Evolutionary conservation across 2,113 vertebrate genomes (phyloP).

Genomic region (Aspidoscelis tigris): DNA sequence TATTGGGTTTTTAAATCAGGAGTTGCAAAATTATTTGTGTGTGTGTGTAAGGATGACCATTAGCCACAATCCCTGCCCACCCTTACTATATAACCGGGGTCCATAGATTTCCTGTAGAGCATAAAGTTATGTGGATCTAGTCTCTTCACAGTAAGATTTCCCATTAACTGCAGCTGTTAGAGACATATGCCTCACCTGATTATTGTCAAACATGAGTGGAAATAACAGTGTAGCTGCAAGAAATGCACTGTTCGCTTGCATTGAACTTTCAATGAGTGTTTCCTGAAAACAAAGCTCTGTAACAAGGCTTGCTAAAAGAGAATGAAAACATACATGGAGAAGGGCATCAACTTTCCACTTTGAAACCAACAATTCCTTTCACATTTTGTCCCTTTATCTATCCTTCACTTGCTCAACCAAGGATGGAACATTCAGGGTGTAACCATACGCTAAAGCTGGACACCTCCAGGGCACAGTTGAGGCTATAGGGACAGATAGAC

Average conservation of each 20-base stretch:
- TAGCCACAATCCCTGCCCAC: slow-evolving; percentile 15
- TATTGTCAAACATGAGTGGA: slow-evolving; percentile 75
- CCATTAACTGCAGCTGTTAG: slow-evolving; percentile 80
- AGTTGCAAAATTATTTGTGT: not conserved
- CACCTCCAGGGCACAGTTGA: slow-evolving; percentile 49
- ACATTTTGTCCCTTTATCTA: slow-evolving; percentile 31
- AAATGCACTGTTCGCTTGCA: slow-evolving; percentile 2
- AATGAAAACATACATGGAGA: not conserved
- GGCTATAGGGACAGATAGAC: no score
- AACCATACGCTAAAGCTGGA: slow-evolving; percentile 6
- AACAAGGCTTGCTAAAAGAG: slow-evolving; percentile 46
- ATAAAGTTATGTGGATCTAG: slow-evolving; percentile 34
- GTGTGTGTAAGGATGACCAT: not conserved
- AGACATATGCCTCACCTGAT: slow-evolving; percentile 84
- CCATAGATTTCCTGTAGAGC: slow-evolving; percentile 32
- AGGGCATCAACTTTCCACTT: not conserved
- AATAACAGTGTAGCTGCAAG: not conserved
- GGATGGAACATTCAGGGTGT: not conserved
- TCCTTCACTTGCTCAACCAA: not conserved
- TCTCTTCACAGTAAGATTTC: slow-evolving; percentile 47
- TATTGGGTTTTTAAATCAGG: accelerated
- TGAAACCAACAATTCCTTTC: slow-evolving; percentile 25
- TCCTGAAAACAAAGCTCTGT: slow-evolving; percentile 31
- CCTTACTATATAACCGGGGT: not conserved
- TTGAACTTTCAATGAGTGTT: slow-evolving; percentile 44